These are phyloP conservation scores for Tachina fera DNA, from an alignment of 2,888 invertebrate species.

Conservation along the genomic window DNA sequence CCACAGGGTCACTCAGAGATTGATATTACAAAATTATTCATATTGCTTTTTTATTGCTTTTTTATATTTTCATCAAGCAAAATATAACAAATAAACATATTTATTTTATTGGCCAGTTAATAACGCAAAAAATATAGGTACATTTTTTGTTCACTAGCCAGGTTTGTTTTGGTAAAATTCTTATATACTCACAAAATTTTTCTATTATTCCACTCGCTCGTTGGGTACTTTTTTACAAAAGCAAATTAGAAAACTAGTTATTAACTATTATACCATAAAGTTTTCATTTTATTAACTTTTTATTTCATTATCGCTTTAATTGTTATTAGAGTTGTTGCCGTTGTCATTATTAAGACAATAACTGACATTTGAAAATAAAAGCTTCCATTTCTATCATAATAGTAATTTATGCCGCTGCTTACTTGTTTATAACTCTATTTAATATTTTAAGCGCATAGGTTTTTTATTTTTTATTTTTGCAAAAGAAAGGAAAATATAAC, in stretches of 20 bases:
- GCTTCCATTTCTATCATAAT: constrained; percentile 51
- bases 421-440: not conserved
- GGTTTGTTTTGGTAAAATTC: too few species aligned
- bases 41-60: too few species aligned
- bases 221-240: not conserved
- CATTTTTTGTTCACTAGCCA: too few species aligned
- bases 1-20: too few species aligned
- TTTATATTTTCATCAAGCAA: too few species aligned
- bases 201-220: not conserved
- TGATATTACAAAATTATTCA: too few species aligned
- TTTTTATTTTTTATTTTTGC: constrained; percentile 3
- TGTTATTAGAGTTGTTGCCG: not conserved
- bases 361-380: constrained; percentile 46
- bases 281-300: constrained; percentile 47
- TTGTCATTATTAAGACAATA: constrained; percentile 17
- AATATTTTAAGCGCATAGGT: not conserved
- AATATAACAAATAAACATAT: too few species aligned
- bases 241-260: constrained; percentile 44
- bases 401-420: constrained; percentile 59
- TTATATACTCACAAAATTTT: too few species aligned
- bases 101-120: too few species aligned
- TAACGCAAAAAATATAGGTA: too few species aligned
- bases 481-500: constrained; percentile 22
- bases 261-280: not conserved
- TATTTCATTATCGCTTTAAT: constrained; percentile 48